Evolutionary conservation across 2,888 invertebrate species (phyloP), one percentile per base, ranked within the genome.

Genomic region (Polymixis flavicincta): DNA sequence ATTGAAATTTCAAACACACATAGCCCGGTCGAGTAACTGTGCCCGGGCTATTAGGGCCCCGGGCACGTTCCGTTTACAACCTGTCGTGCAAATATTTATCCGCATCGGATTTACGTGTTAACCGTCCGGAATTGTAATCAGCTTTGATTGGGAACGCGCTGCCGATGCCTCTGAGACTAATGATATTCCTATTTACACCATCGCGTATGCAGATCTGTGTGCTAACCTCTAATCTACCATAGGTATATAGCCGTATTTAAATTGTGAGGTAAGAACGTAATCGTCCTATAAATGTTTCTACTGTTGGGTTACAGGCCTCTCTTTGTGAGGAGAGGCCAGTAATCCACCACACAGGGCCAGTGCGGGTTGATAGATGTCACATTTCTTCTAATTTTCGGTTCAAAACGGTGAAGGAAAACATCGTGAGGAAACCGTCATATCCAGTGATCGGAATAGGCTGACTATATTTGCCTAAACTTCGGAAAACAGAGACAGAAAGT

Each of bases 21-120:
- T 73, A 86, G 88, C 76, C 84, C 90, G 93, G 92, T 90, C 93
- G 92, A 93, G 92, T 96, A 96, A 95, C 95, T 92, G 95, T 94
- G 89, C 85, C 86, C 85, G 42, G 82, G 86, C 92, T 90, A 94
- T 95, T 94, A 93, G 90, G 88, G 92, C 88, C 88, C 92, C 76
- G 88, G 87, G 92, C 96, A 96, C 96, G 96, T 95, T 91, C 93
- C 90, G 91, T 91, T 93, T 93, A 94, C 94, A 94, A 93, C 94
- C 95, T 94, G 95, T 94, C 95, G 94, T 93, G 94, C 94, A 96
- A 96, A 96, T 95, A 96, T 96, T 96, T 96, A 95, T 95, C 93
- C 93, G 93, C 94, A 93, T 93, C 90, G 94, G 94, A 94, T 95
- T 96, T 94, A 95, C 95, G 94, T 94, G 94, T 93, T 93, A 92